phyloP scores from a whole-genome alignment of 2,888 invertebrate species.

The Netelia fuscicornis region DNA sequence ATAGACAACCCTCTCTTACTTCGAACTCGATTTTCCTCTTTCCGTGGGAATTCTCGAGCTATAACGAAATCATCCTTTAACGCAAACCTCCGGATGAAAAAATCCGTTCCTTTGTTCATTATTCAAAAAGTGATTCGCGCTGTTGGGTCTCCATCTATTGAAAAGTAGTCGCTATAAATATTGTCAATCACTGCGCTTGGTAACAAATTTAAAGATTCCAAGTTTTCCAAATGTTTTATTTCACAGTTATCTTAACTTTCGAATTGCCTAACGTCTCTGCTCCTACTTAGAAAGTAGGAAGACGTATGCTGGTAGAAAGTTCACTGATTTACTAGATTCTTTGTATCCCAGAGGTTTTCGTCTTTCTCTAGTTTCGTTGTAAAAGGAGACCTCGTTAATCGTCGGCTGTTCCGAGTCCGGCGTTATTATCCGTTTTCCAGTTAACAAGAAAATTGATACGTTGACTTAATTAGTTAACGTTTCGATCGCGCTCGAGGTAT shows the following conservation, averaged over 20 bases:
- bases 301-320: neutral
- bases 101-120: conserved; percentile 31
- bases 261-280: neutral
- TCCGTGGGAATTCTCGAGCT: conserved; percentile 30
- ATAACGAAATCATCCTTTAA: conserved; percentile 5
- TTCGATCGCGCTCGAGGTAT: neutral
- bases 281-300: neutral
- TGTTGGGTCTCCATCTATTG: neutral
- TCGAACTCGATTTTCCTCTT: conserved; percentile 18
- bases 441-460: neutral
- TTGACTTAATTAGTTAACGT: conserved; percentile 24
- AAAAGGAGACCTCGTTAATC: neutral
- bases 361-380: neutral
- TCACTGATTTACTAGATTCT: neutral
- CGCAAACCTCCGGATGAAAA: neutral
- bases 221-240: neutral
- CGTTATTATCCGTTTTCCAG: neutral
- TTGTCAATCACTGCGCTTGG: conserved; percentile 3
- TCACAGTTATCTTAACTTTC: neutral
- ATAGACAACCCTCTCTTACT: conserved; percentile 40
- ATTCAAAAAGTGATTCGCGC: neutral
- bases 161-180: neutral
- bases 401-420: neutral
- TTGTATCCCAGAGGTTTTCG: neutral
- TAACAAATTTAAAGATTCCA: neutral